Conservation (phyloP, 2,113 vertebrate species). For the Meleagris gallopavo region DNA sequence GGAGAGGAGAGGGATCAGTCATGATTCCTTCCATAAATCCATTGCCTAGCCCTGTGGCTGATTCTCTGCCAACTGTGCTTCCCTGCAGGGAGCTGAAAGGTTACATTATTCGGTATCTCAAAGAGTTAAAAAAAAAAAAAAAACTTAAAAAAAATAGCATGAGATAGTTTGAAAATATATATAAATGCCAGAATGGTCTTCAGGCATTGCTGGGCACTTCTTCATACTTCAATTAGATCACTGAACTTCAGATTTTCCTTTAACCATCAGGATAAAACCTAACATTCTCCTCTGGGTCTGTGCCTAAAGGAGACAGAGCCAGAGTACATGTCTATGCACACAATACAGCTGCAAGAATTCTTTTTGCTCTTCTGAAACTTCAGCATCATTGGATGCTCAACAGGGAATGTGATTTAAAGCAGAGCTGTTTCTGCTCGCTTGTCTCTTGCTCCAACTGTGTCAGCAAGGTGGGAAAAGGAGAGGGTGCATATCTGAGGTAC, state of each 20-base stretch:
- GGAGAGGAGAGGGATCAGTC: neutral
- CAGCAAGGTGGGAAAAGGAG: neutral
- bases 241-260: neutral
- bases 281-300: neutral
- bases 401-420: neutral
- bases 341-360: neutral
- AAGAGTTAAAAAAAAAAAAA: neutral
- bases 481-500: neutral
- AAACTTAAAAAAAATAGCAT: neutral
- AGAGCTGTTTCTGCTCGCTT: neutral
- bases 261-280: neutral
- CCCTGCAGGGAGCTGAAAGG: neutral
- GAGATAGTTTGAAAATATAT: neutral
- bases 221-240: conserved; percentile 11
- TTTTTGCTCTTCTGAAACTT: neutral
- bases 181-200: conserved; percentile 28
- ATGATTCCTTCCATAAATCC: neutral
- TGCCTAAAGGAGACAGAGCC: neutral
- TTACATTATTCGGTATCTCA: neutral
- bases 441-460: neutral
- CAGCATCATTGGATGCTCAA: neutral
- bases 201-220: neutral
- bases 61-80: neutral
- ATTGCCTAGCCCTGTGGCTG: neutral
- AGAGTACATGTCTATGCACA: neutral